Percentiles rank a stretch among this genome's conserved stretches.
Evolutionary conservation across 2,888 invertebrate species (phyloP).

Genomic region (Nysson spinosus): DNA sequence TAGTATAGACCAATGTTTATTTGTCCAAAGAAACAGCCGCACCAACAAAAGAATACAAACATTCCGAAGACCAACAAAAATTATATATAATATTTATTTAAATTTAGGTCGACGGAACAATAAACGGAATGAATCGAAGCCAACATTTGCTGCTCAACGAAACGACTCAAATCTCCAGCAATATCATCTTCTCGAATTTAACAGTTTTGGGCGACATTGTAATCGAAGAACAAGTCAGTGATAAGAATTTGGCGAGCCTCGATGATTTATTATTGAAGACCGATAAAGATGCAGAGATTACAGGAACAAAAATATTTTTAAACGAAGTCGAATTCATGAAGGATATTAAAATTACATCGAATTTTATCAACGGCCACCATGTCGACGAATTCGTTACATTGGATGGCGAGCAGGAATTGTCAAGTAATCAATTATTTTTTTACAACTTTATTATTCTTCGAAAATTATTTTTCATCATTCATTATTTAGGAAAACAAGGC

Average conservation of each 20-base stretch:
- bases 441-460: too few relatives aligned
- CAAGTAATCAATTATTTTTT: slow-evolving; percentile 48
- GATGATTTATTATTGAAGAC: slow-evolving; percentile 78
- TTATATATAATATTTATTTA: background rate
- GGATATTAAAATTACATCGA: slow-evolving; percentile 71
- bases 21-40: too few relatives aligned
- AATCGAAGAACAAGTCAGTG: slow-evolving; percentile 77
- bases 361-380: slow-evolving; percentile 76
- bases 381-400: slow-evolving; percentile 78
- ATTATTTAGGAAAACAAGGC: too few relatives aligned
- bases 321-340: slow-evolving; percentile 67
- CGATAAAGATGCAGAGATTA: slow-evolving; percentile 72
- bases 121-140: slow-evolving; percentile 74
- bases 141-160: slow-evolving; percentile 71
- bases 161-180: slow-evolving; percentile 73
- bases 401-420: slow-evolving; percentile 78
- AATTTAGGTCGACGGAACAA: slow-evolving; percentile 78
- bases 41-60: too few relatives aligned
- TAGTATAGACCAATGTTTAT: too few relatives aligned
- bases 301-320: slow-evolving; percentile 78
- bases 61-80: too few relatives aligned
- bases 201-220: slow-evolving; percentile 78
- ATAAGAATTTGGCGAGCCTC: slow-evolving; percentile 73
- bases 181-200: slow-evolving; percentile 78
- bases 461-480: too few relatives aligned